Conservation (phyloP, 2,888 invertebrate genomes). For the Crepidodera aurea region DNA sequence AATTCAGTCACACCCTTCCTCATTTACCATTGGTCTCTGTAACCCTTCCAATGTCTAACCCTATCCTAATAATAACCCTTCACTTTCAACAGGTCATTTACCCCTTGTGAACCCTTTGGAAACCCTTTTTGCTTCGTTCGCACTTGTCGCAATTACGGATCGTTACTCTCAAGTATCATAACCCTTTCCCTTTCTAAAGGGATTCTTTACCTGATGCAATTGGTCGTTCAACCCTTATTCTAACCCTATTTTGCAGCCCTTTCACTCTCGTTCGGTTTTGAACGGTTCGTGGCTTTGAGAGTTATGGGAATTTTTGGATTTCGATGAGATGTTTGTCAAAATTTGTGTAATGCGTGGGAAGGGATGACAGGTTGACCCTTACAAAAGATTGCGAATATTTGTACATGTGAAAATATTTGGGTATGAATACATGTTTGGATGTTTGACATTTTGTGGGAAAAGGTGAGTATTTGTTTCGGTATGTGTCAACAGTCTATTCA, state of each 20-base stretch:
- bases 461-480: slow-evolving; percentile 1
- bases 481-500: not conserved
- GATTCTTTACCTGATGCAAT: slow-evolving; percentile 45
- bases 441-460: slow-evolving; percentile 9
- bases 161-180: slow-evolving; percentile 3
- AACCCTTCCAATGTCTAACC: slow-evolving; percentile 37
- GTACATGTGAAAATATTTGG: slow-evolving; percentile 23
- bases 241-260: slow-evolving; percentile 39
- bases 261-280: slow-evolving; percentile 40
- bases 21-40: slow-evolving; percentile 38
- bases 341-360: slow-evolving; percentile 37
- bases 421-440: not conserved
- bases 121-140: not conserved
- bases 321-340: slow-evolving; percentile 19
- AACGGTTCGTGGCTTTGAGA: slow-evolving; percentile 22
- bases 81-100: slow-evolving; percentile 35
- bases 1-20: slow-evolving; percentile 50
- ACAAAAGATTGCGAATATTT: slow-evolving; percentile 20
- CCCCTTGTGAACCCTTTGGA: slow-evolving; percentile 33
- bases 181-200: slow-evolving; percentile 50
- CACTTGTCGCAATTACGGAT: slow-evolving; percentile 38
- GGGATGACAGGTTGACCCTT: slow-evolving; percentile 25
- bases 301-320: slow-evolving; percentile 29
- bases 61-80: slow-evolving; percentile 28
- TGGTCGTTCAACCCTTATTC: slow-evolving; percentile 50